Percentiles rank a stretch among this genome's conserved stretches.
Evolutionary conservation across 2,113 vertebrate genomes (phyloP).

Genomic region (Cepphus grylle): DNA sequence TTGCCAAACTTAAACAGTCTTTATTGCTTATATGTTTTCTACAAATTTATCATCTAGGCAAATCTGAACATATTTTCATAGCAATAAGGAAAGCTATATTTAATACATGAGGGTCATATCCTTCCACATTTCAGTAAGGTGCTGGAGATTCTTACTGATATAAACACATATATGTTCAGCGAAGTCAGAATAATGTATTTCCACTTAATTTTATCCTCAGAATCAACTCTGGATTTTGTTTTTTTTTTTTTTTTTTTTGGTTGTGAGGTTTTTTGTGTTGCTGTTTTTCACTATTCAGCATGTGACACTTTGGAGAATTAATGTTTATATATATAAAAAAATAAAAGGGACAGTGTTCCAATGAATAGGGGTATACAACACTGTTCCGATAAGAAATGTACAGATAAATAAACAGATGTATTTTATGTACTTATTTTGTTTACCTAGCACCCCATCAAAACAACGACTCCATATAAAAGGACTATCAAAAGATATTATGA

Average conservation of each 20-base stretch:
- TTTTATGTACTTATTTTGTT: background rate
- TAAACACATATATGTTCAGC: background rate
- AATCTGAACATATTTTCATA: background rate
- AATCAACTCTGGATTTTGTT: rapidly evolving
- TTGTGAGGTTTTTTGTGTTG: background rate
- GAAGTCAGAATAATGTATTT: background rate
- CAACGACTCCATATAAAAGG: background rate
- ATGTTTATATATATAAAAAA: background rate
- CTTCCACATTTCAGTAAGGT: background rate
- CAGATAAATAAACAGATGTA: background rate
- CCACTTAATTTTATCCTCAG: background rate
- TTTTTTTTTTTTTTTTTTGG: too few species aligned
- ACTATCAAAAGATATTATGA: background rate
- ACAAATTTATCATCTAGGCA: background rate
- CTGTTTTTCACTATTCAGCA: background rate
- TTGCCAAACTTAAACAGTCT: background rate
- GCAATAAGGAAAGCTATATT: background rate
- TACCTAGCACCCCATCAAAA: background rate
- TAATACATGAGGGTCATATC: rapidly evolving
- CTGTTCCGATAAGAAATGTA: background rate
- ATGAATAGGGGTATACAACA: background rate
- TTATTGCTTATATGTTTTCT: background rate
- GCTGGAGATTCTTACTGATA: background rate
- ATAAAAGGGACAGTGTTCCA: background rate
- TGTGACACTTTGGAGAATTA: background rate